A percentile compares a stretch with the other conserved stretches of the same genome.
Conservation (phyloP, 2,797 vertebrate species). For the Pseudomugil gertrudae region DNA sequence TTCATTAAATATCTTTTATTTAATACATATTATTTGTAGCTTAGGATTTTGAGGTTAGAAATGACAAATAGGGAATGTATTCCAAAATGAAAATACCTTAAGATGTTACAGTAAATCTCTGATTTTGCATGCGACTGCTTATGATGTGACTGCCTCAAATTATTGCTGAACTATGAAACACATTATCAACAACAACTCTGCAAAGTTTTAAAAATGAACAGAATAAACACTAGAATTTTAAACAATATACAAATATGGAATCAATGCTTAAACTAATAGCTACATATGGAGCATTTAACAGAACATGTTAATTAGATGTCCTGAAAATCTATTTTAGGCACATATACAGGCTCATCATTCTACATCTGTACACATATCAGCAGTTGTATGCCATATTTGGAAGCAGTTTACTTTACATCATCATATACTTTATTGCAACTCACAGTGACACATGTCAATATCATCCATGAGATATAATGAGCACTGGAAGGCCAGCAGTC, state of each 20-base stretch:
- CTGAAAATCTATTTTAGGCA: no score
- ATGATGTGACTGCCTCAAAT: no score
- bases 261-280: no score
- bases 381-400: neutral
- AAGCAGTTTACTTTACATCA: neutral
- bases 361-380: neutral
- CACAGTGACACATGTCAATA: neutral
- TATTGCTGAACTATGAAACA: no score
- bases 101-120: neutral
- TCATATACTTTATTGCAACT: neutral
- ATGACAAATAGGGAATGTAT: neutral
- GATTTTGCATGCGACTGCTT: neutral
- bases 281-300: no score
- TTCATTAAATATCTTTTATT: neutral
- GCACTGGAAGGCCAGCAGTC: neutral
- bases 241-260: no score
- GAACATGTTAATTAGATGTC: no score
- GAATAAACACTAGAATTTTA: neutral
- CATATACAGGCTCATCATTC: no score
- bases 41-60: conserved; percentile 14
- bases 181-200: no score
- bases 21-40: neutral
- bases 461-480: neutral
- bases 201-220: no score
- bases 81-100: neutral